phyloP scores from a whole-genome alignment of 2,797 vertebrate species.

The Tarsius wallacei region DNA sequence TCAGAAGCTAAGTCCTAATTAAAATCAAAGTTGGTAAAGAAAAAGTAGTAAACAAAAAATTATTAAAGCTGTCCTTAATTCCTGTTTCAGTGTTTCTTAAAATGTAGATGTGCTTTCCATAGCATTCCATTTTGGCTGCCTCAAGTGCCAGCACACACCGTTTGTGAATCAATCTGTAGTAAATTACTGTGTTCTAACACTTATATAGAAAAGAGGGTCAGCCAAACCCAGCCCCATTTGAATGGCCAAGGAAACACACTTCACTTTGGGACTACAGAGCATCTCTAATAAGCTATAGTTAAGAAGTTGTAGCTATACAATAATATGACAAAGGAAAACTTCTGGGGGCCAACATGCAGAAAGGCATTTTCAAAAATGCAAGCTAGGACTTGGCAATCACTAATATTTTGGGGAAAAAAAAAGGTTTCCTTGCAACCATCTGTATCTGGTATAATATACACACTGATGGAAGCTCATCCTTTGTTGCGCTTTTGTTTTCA shows the following conservation, averaged over 20 bases:
- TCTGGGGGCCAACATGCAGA: slow-evolving; percentile 60
- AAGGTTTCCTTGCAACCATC: slow-evolving; percentile 58
- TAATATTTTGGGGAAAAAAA: slow-evolving; percentile 5
- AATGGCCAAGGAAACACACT: slow-evolving; percentile 7
- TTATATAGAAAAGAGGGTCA: not conserved
- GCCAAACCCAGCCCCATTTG: slow-evolving; percentile 19
- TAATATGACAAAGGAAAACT: slow-evolving; percentile 50
- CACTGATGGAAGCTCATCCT: slow-evolving; percentile 49
- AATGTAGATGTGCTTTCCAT: slow-evolving; percentile 1
- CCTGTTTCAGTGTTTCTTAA: not conserved
- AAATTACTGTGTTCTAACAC: not conserved
- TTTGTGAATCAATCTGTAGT: not conserved
- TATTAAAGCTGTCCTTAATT: slow-evolving; percentile 40
- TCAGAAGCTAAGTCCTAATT: slow-evolving; percentile 13
- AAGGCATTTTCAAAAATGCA: slow-evolving; percentile 70
- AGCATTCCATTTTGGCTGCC: slow-evolving; percentile 17
- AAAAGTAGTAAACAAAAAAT: slow-evolving; percentile 31
- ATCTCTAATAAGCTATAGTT: slow-evolving; percentile 47
- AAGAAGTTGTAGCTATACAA: slow-evolving; percentile 38
- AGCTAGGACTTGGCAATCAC: slow-evolving; percentile 20
- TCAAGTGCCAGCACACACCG: not conserved
- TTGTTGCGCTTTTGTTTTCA: slow-evolving; percentile 64
- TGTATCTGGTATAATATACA: slow-evolving; percentile 44
- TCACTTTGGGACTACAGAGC: not conserved
- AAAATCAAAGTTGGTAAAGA: slow-evolving; percentile 62